Evolutionary conservation across 1,140 invertebrate genomes (phyloP).

Genomic region (Cryptotermes secundus): DNA sequence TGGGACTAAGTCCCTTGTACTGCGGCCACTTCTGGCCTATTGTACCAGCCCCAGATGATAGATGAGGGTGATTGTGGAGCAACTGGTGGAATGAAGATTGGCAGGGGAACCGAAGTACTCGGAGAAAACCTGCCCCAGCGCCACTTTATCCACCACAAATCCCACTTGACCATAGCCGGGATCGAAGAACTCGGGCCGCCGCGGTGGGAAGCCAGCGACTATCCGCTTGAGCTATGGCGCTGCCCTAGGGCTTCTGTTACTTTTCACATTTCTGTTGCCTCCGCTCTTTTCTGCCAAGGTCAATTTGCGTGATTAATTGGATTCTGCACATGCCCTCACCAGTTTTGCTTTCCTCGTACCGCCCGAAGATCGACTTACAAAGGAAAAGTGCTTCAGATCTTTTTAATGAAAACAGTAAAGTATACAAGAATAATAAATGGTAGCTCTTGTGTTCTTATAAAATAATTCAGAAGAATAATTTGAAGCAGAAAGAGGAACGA

Average conservation of each 20-base stretch:
- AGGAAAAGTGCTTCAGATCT: neutral
- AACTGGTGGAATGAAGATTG: too few relatives aligned
- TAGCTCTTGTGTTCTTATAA: neutral
- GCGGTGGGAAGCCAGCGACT: too few relatives aligned
- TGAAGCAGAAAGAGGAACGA: neutral
- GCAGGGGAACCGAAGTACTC: too few relatives aligned
- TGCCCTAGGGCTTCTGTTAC: neutral
- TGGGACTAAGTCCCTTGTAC: too few relatives aligned
- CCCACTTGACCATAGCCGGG: too few relatives aligned
- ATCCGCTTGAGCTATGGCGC: too few relatives aligned
- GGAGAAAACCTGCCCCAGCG: too few relatives aligned
- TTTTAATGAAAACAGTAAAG: neutral
- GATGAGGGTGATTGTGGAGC: too few relatives aligned
- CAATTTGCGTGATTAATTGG: neutral
- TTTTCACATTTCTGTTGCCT: neutral
- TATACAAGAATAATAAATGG: neutral
- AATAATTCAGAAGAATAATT: neutral
- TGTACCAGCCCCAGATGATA: too few relatives aligned
- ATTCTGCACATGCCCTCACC: neutral
- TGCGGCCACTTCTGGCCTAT: too few relatives aligned
- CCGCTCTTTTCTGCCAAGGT: neutral
- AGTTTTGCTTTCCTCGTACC: neutral
- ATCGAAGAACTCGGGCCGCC: too few relatives aligned
- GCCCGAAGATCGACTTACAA: neutral
- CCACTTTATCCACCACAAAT: too few relatives aligned